A percentile compares a stretch with the other conserved stretches of the same genome.
Evolutionary conservation across 1,140 invertebrate species (phyloP).

Genomic region (Drosophila dunni): DNA sequence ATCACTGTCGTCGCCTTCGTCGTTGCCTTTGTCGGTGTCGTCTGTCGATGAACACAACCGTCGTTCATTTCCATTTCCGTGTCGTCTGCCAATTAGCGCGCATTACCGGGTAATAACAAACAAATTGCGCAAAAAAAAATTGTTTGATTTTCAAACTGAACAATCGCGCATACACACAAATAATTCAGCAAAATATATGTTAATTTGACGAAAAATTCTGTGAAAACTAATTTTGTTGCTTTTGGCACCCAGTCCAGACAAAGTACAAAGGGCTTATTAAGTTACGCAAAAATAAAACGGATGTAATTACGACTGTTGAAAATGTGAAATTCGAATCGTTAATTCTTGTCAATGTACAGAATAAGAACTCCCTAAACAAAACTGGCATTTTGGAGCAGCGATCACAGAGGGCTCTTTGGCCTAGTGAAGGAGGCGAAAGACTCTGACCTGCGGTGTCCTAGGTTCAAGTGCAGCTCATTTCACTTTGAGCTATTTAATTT

Average conservation of each 20-base stretch:
- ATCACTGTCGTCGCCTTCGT: conserved; percentile 4
- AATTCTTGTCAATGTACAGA: too few relatives aligned
- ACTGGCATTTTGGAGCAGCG: too few relatives aligned
- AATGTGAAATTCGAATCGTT: too few relatives aligned
- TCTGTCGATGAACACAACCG: conserved; percentile 49
- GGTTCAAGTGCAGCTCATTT: too few relatives aligned
- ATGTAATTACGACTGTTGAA: too few relatives aligned
- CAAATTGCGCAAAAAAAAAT: conserved; percentile 50
- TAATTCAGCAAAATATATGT: conserved; percentile 35
- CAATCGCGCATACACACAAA: conserved; percentile 33
- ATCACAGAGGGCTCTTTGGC: too few relatives aligned
- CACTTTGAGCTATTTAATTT: too few relatives aligned
- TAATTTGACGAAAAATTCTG: conserved; percentile 32
- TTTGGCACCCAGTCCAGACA: conserved; percentile 17
- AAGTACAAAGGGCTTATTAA: background rate
- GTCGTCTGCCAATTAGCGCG: conserved; percentile 69
- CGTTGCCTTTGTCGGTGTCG: conserved; percentile 20
- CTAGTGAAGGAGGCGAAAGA: too few relatives aligned
- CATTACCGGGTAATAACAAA: conserved; percentile 64
- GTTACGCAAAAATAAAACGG: too few relatives aligned
- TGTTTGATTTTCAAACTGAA: conserved; percentile 55
- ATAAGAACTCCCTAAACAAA: too few relatives aligned
- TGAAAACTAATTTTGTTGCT: conserved; percentile 70
- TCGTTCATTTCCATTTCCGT: conserved; percentile 74
- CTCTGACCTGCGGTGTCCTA: too few relatives aligned